Conservation (phyloP, 2,797 vertebrate genomes). For the Scyliorhinus canicula region DNA sequence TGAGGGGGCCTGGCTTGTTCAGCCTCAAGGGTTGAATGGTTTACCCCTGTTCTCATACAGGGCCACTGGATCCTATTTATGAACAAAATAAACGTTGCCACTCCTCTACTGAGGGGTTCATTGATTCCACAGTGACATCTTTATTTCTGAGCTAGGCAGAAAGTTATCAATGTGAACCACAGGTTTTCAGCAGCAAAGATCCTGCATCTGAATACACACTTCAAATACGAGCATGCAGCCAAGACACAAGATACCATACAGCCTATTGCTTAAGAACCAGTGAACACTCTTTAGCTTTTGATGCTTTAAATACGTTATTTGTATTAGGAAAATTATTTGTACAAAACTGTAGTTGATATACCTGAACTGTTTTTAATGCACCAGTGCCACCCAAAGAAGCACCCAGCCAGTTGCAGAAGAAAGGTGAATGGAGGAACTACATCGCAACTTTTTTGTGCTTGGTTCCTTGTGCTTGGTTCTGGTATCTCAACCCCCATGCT, state of each 20-base stretch:
- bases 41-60: not conserved
- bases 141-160: not conserved
- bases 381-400: not conserved
- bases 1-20: not conserved
- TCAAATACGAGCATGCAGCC: not conserved
- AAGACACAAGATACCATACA: slow-evolving; percentile 18
- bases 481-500: not conserved
- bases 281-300: not conserved
- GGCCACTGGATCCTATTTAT: not conserved
- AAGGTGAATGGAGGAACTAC: not conserved
- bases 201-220: slow-evolving; percentile 2
- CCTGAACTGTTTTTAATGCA: not conserved
- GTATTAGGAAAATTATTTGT: not conserved
- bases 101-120: not conserved
- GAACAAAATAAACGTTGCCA: not conserved
- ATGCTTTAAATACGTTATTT: not conserved
- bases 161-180: not conserved
- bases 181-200: not conserved
- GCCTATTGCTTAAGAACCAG: not conserved
- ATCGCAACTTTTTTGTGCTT: not conserved
- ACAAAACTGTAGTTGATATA: not conserved
- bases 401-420: too few species aligned
- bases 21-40: not conserved
- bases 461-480: not conserved
- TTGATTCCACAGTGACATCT: not conserved